Evolutionary conservation across 2,113 vertebrate genomes (phyloP).

Genomic region (Anguilla rostrata): DNA sequence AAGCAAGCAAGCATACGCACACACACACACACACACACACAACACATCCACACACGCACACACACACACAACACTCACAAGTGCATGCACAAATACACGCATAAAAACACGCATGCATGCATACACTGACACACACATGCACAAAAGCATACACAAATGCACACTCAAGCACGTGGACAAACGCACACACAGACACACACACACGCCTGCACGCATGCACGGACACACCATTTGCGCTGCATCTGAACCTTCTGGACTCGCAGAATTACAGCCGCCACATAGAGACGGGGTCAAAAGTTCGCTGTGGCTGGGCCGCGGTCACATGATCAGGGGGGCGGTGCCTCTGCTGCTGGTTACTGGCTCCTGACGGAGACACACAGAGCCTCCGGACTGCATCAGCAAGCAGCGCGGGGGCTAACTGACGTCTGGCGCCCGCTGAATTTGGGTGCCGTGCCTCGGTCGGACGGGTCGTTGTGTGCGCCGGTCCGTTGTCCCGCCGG

Average conservation of each 20-base stretch:
- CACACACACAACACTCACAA: no score
- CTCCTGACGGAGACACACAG: background rate
- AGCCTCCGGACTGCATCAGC: background rate
- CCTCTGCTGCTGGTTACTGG: background rate
- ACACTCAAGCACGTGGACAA: background rate
- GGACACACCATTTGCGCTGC: background rate
- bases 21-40: no score
- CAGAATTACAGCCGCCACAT: background rate
- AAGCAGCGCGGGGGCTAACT: background rate
- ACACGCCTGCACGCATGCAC: background rate
- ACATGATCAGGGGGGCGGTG: background rate
- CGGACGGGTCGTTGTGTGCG: background rate
- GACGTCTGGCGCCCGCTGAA: background rate
- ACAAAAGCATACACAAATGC: background rate
- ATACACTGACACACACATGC: background rate
- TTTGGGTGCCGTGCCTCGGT: background rate
- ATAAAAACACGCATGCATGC: no score
- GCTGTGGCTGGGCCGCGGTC: background rate
- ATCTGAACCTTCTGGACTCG: background rate
- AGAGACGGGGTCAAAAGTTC: background rate
- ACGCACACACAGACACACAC: background rate
- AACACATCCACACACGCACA: background rate
- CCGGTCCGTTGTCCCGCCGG: background rate
- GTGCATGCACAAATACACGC: no score
- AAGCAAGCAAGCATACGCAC: no score